Evolutionary conservation across 2,113 vertebrate genomes (phyloP).

Genomic region (Neofelis nebulosa): DNA sequence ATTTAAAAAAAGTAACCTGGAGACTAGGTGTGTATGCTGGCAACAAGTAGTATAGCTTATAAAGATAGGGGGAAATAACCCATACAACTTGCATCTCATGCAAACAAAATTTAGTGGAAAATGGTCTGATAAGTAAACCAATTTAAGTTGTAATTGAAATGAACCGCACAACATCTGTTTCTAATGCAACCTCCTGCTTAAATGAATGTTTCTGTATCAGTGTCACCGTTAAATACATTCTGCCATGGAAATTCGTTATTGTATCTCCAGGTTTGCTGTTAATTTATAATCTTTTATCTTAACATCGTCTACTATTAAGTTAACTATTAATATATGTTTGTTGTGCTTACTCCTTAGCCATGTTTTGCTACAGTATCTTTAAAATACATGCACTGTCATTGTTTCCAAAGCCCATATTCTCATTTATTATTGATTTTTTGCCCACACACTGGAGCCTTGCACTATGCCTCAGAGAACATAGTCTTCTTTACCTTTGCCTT

Average conservation of each 20-base stretch:
- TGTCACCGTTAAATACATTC: background rate
- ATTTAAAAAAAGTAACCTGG: background rate
- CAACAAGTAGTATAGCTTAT: background rate
- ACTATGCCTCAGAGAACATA: conserved; percentile 38
- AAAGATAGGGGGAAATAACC: background rate
- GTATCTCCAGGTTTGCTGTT: background rate
- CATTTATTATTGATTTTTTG: background rate
- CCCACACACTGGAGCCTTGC: background rate
- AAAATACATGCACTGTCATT: background rate
- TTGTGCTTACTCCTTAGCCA: background rate
- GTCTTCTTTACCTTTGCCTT: conserved; percentile 19
- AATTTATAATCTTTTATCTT: background rate
- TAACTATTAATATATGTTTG: background rate
- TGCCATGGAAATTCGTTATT: background rate
- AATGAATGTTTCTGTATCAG: background rate
- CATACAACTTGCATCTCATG: background rate
- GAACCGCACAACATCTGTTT: background rate
- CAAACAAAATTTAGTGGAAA: conserved; percentile 17
- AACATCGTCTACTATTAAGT: background rate
- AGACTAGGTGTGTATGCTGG: background rate
- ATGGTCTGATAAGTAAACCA: background rate
- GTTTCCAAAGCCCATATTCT: background rate
- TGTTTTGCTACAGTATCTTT: background rate
- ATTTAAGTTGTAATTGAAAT: conserved; percentile 32
- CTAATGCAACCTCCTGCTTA: conserved; percentile 7